Evolutionary conservation across 2,797 vertebrate species (phyloP), one percentile per base, ranked within the genome.

Genomic region (Heteromormyrus szaboi): DNA sequence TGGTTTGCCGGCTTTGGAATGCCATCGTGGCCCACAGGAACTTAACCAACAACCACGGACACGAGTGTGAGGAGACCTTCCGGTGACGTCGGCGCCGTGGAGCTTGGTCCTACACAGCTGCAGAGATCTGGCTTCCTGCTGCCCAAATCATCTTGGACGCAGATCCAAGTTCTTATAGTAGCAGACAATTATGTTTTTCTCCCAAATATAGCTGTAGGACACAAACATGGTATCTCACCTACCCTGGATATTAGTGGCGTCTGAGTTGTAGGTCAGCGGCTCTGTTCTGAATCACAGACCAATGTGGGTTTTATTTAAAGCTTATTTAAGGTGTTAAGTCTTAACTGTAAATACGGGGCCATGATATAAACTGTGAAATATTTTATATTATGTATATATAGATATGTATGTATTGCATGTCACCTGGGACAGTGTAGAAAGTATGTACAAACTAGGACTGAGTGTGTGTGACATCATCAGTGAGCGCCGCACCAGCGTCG

Each of bases 1-100:
- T 96, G 91, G 92, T 95, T 50, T 97, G 95, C 92, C 96, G 96
- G 48, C 91, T 98, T 65, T 98, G 97, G 97, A 95, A 93, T 41
- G 95, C 96, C 87, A 95, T 98, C 91, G 88, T 85, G 0, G 91
- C 93, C 62, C 93, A 90, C 83, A 94, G 95, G 89, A 94, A 94
- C 79, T 90, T 90, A 46, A 93, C 94, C 85, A 92, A 90, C 91
- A 92, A 1, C 88, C 0, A 90, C 84, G 8, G 51, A 0, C 94
- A 95, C 88, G 93, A 94, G 88, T 89, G 88, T 48, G 93, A 94
- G 91, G 94, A 95, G 91, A 93, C 92, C 54, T 53, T 81, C 54
- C 92, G 95, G 59, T 95, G 92, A 92, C 22, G 62, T 84, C 8
- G 3, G 76, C 14, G 3, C 37, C 7, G 76, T 19, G 72, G 33